Evolutionary conservation across 2,113 vertebrate genomes (phyloP).

Genomic region (Struthidea cinerea): DNA sequence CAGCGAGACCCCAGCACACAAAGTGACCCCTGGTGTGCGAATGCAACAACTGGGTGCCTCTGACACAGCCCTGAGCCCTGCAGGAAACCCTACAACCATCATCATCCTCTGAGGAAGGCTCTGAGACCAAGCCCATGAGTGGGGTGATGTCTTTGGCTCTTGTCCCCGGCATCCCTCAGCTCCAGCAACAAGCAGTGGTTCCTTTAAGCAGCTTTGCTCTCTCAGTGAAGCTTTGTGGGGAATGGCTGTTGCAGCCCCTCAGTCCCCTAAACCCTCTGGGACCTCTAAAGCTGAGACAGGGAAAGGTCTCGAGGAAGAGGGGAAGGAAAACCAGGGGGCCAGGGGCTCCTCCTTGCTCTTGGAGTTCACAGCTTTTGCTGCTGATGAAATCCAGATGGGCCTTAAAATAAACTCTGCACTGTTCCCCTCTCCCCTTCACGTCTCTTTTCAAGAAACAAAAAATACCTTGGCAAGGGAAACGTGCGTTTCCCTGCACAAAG

Average conservation of each 20-base stretch:
- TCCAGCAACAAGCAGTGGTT: rapidly evolving
- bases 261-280: background rate
- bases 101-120: background rate
- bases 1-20: background rate
- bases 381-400: slow-evolving; percentile 62
- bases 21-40: background rate
- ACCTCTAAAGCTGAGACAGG: background rate
- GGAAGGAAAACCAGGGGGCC: background rate
- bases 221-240: background rate
- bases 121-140: background rate
- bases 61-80: background rate
- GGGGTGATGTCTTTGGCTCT: background rate
- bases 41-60: background rate
- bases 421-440: background rate
- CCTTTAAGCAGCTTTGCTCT: background rate
- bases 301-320: background rate
- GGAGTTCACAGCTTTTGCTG: background rate
- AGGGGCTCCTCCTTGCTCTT: background rate
- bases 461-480: background rate
- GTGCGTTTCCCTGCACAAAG: background rate
- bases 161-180: background rate
- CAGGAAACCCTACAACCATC: background rate
- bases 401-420: background rate
- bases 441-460: background rate
- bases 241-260: background rate